Conservation (phyloP, 2,113 vertebrate species). For the Microtus richardsoni region DNA sequence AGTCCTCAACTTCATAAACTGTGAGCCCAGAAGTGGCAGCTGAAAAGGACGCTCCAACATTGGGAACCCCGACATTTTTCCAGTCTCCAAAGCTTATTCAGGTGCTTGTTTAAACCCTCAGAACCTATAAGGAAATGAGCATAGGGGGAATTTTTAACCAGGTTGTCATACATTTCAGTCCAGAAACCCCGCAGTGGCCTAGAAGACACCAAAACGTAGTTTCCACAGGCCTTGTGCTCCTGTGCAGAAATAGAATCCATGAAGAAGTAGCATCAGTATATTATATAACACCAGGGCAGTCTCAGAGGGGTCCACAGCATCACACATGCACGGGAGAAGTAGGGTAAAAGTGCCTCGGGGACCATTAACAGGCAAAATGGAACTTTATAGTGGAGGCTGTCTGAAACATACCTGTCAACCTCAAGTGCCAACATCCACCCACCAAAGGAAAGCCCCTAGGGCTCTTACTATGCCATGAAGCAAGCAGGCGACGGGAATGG, state of each 20-base stretch:
- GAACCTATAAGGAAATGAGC: slow-evolving; percentile 79
- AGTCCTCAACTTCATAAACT: slow-evolving; percentile 68
- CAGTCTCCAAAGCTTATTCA: slow-evolving; percentile 84
- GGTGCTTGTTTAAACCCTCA: slow-evolving; percentile 82
- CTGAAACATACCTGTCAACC: slow-evolving; percentile 67
- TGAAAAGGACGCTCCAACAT: slow-evolving; percentile 81
- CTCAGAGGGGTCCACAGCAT: slow-evolving; percentile 74
- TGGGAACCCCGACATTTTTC: slow-evolving; percentile 83
- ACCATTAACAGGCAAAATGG: slow-evolving; percentile 67
- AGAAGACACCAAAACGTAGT: slow-evolving; percentile 72
- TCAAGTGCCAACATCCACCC: slow-evolving; percentile 68
- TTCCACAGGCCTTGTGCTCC: slow-evolving; percentile 75
- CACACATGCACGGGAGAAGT: slow-evolving; percentile 65
- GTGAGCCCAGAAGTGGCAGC: slow-evolving; percentile 75
- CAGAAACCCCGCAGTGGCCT: slow-evolving; percentile 78
- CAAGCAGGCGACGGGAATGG: slow-evolving; percentile 74
- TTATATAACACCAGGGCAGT: slow-evolving; percentile 74
- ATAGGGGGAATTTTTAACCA: slow-evolving; percentile 82
- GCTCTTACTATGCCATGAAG: slow-evolving; percentile 71
- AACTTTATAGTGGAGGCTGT: slow-evolving; percentile 35
- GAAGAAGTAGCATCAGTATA: slow-evolving; percentile 74
- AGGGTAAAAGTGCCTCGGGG: slow-evolving; percentile 68
- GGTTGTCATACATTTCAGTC: slow-evolving; percentile 82
- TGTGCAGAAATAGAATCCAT: slow-evolving; percentile 65
- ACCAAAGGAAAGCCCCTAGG: slow-evolving; percentile 67